Percentiles rank a stretch among this genome's conserved stretches.
phyloP scores from a whole-genome alignment of 2,113 vertebrate genomes.

The Macrotus californicus region DNA sequence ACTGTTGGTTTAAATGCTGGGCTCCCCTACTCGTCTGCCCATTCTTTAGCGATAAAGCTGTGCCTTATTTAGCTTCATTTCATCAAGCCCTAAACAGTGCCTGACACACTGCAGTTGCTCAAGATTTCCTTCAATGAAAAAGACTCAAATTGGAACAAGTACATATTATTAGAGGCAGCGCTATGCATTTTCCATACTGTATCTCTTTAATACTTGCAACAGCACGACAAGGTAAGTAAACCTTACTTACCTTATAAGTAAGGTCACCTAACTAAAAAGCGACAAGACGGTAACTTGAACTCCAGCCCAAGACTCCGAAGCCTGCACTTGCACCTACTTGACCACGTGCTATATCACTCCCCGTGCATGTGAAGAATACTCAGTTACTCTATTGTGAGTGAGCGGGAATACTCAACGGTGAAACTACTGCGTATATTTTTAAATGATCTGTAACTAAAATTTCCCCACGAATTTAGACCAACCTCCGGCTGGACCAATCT shows the following conservation, averaged over 20 bases:
- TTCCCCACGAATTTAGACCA: background rate
- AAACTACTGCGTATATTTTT: background rate
- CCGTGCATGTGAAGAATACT: rapidly evolving
- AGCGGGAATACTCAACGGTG: background rate
- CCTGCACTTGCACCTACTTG: background rate
- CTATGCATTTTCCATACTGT: background rate
- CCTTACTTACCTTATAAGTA: too few species aligned
- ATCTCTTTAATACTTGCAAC: background rate
- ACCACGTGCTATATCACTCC: background rate
- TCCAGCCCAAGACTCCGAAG: background rate
- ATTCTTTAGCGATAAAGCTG: background rate
- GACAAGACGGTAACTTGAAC: background rate
- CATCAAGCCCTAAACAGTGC: background rate
- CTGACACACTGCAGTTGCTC: background rate
- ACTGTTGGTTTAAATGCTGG: background rate
- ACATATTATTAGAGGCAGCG: background rate
- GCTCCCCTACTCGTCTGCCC: background rate
- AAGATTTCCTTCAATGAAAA: background rate
- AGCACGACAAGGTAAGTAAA: background rate
- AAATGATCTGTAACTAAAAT: background rate
- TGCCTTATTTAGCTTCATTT: background rate
- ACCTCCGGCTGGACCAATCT: background rate
- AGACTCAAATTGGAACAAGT: background rate
- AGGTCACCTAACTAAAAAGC: background rate
- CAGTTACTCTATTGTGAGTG: background rate